Evolutionary conservation across 2,888 invertebrate genomes (phyloP).

Genomic region (Cerastis rubricosa): DNA sequence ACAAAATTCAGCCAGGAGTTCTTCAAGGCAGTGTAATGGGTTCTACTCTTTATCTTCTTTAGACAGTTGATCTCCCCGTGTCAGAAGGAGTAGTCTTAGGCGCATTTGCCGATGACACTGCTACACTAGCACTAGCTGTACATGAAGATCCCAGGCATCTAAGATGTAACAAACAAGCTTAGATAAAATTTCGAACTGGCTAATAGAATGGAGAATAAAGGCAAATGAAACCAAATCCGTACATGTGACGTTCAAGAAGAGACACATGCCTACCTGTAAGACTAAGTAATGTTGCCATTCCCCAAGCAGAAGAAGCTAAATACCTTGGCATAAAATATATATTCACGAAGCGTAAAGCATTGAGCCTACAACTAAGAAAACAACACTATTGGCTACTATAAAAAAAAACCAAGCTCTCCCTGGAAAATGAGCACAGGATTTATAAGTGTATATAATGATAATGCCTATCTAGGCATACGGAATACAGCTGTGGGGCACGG

Average conservation of each 20-base stretch:
- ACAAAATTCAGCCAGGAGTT: constrained; percentile 1
- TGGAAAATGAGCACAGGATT: not conserved
- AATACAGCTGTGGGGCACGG: not conserved
- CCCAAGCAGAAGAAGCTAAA: too few relatives aligned
- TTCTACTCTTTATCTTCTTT: not conserved
- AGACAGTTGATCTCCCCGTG: too few relatives aligned
- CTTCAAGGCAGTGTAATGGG: not conserved
- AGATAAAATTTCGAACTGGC: not conserved
- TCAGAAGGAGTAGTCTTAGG: not conserved
- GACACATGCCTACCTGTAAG: too few relatives aligned
- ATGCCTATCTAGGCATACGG: not conserved
- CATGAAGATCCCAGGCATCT: too few relatives aligned
- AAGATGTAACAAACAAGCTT: not conserved
- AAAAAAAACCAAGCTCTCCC: not conserved
- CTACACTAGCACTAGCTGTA: not conserved
- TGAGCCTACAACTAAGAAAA: not conserved
- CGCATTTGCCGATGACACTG: not conserved
- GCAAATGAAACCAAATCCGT: not conserved
- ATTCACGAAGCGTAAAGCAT: too few relatives aligned
- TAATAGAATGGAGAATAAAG: not conserved
- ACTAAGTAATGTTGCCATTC: too few relatives aligned
- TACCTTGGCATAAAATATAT: too few relatives aligned
- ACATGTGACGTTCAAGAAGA: too few relatives aligned
- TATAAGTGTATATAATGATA: not conserved
- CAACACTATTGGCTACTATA: not conserved